Evolutionary conservation across 2,888 invertebrate species (phyloP), one percentile per base, ranked within the genome.

Genomic region (Parapristionchus giblindavisi): DNA sequence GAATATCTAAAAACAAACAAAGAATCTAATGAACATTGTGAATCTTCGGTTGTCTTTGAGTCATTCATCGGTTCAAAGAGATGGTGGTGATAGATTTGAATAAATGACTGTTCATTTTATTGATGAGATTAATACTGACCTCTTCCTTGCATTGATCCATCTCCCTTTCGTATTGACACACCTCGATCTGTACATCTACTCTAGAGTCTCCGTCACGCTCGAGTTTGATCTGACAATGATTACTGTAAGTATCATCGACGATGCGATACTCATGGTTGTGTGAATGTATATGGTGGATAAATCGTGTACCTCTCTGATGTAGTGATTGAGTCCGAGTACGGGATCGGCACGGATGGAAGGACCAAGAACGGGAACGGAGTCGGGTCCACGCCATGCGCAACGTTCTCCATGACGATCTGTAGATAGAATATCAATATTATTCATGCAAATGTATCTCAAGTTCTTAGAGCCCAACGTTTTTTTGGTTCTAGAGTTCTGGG

Each of bases 331-430:
- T 58, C 81, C 83, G 51, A 83, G 75, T 5, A 83, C 83, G 54
- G 83, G 83, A 48, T 82, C 82, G n/a, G 82, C 80, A 60, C 83
- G 66, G 70, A 83, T 78, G 29, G 83, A 83, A 63, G 83, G 82
- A 36, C 82, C 81, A 43, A 83, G 77, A 21, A 83, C 81, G 0
- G 83, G 76, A 60, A 83, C 79, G 34, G 83, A 83, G 76, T 82
- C 82, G 1, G 76, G 71, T n/a, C 81, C 81, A 43, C 83, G 77
- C 83, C 83, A 83, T 72, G 79, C 79, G 74, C 83, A 83, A 68
- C 81, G 80, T 51, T 83, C 83, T 29, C 71, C 71, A 14, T 71
- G 54, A 29, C 71, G 71, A 56, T 71, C 71, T 71, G 21, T 2
- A 56, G 38, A 17, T 14, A 21, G 48, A 48, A 14, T 11, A 48